Evolutionary conservation across 2,888 invertebrate genomes (phyloP), one percentile per base, ranked within the genome.

Genomic region (Maniola hyperantus): DNA sequence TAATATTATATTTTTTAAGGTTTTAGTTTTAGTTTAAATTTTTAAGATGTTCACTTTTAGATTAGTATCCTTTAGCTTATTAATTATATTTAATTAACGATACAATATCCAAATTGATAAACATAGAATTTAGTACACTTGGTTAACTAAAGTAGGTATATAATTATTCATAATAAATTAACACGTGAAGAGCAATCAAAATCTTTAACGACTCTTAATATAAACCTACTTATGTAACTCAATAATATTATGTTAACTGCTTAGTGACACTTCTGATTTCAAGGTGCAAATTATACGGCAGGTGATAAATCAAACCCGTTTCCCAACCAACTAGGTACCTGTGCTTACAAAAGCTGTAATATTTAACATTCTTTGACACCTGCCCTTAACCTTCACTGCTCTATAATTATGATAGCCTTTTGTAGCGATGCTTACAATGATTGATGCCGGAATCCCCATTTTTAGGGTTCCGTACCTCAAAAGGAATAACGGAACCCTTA

Each of bases 401-500:
- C 36, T 50, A 61, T 50, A 48, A 61, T 26, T 26, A 26, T 61
- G 20, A 50, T 20, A 39, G 13, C 18, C 36, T 50, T 20, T 51
- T 61, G 57, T 42, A 55, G 42, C 11, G 11, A 39, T 57, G 15
- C 57, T 5, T 34, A 50, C 39, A 20, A 60, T 69, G 69, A 69
- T 69, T 69, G 66, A 69, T 69, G 69, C 50, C 55, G 34, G 51
- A 61, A 48, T 36, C 8, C 18, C 34, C 50, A 39, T 61, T 61
- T 61, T 26, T 26, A 26, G 26, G 26, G 26, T 26, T 26, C 26
- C 26, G 26, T 26, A 26, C 26, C 26, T 26, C 26, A 26, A 4
- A 26, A 26, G 26, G 26, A 4, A 26, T 2, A 26, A 26, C 4
- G 4, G 26, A 26, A 26, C 26, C 26, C 26, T 26, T 26, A 4